Conservation (phyloP, 2,888 invertebrate species). For the Aproaerema taeniolella region DNA sequence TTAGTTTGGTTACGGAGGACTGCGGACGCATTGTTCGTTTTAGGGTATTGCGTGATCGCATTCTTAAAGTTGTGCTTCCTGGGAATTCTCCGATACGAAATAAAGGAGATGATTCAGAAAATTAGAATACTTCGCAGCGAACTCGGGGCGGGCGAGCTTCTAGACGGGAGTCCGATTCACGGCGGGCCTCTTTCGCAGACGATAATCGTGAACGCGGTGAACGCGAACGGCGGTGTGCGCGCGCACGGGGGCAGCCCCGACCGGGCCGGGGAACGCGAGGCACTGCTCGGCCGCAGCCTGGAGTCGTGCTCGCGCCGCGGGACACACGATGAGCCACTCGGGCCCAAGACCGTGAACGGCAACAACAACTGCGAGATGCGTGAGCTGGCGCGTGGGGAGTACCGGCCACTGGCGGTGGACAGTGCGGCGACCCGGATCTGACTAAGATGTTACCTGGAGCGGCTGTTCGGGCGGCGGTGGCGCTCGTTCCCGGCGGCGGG, state of each 20-base stretch:
- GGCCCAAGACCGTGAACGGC: constrained; percentile 82
- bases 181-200: constrained; percentile 69
- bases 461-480: constrained; percentile 81
- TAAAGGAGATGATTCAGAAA: constrained; percentile 94
- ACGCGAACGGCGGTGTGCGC: constrained; percentile 78
- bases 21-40: constrained; percentile 87
- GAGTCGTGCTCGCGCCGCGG: constrained; percentile 64
- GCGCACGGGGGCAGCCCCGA: constrained; percentile 72
- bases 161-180: constrained; percentile 64
- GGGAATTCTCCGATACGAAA: constrained; percentile 90
- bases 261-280: constrained; percentile 78
- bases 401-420: constrained; percentile 70
- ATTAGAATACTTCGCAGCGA: constrained; percentile 87
- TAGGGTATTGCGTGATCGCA: constrained; percentile 92
- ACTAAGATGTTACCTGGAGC: constrained; percentile 87
- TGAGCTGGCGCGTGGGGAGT: constrained; percentile 79
- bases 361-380: constrained; percentile 89
- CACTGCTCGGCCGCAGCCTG: constrained; percentile 67
- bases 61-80: constrained; percentile 93
- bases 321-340: constrained; percentile 66
- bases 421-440: constrained; percentile 80
- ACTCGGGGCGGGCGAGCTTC: constrained; percentile 71
- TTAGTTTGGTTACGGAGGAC: constrained; percentile 86
- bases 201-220: constrained; percentile 71
- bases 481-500: constrained; percentile 66